Evolutionary conservation across 37 sponge, comb jelly and placozoan genomes (phyloP), one percentile per base, ranked within the genome.

Genomic region (Halisarca cf. caerulea): DNA sequence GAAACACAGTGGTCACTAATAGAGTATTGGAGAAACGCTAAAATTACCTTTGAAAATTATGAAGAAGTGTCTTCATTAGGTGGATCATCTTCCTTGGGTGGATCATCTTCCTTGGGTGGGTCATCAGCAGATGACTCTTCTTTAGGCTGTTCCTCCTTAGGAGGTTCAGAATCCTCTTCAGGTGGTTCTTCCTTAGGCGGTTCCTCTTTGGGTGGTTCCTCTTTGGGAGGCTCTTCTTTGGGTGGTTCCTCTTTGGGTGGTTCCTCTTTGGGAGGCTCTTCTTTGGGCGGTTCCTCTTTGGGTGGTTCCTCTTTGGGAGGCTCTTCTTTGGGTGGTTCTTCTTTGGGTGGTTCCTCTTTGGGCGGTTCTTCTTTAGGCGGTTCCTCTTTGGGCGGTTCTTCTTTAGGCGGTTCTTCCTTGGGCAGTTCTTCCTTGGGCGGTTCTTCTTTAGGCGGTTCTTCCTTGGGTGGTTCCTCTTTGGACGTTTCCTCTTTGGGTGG

Each of bases 401-500:
- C 77, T 15, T 62, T 62, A 15, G 64, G 30, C 25, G 64, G 64
- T 28, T 62, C 64, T 6, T 37, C 77, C 45, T 74, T 74, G 45
- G 77, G 77, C 38, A 34, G 69, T 34, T 68, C 69, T 4, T 8
- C 69, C 69, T 68, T 68, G 69, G 69, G 69, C 34, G 77, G 77
- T 37, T 74, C 77, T 41, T 74, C 77, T 6, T 39, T 74, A 25
- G 77, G 77, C 11, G 77, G 77, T 37, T 74, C 77, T 41, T 74
- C 77, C 45, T 74, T 74, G 51, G 77, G 77, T n/a, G 40, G 42
- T 43, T 74, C 77, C 44, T 40, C 77, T 25, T 74, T 37, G 45
- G 77, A 44, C n/a, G 77, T 42, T 37, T 74, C 77, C 42, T 74
- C 77, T 74, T 62, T 62, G 30, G 64, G 64, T n/a, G 64, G 64